phyloP scores from a whole-genome alignment of 2,888 invertebrate species.

The Noctua janthe region DNA sequence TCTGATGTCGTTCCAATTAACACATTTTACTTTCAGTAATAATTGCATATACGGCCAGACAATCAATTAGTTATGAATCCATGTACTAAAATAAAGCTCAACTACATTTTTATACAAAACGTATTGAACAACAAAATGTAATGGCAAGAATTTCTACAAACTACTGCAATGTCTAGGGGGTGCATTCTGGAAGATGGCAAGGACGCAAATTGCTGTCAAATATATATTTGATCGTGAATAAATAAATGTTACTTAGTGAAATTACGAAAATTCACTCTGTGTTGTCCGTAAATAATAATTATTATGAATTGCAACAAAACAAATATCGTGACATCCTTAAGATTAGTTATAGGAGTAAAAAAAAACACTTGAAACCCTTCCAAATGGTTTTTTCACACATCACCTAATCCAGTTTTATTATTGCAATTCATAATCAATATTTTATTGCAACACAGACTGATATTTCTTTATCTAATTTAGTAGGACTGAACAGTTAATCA shows the following conservation, averaged over 20 bases:
- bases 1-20: constrained; percentile 23
- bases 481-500: background rate
- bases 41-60: constrained; percentile 36
- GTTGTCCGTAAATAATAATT: background rate
- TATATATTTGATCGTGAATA: background rate
- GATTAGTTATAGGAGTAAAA: background rate
- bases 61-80: constrained; percentile 33
- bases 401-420: background rate
- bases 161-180: constrained; percentile 30
- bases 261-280: background rate
- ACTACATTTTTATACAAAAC: constrained; percentile 56
- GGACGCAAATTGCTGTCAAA: background rate
- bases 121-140: constrained; percentile 52
- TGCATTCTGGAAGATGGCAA: background rate
- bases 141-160: constrained; percentile 67
- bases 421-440: background rate
- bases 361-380: background rate
- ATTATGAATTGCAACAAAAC: background rate
- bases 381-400: background rate
- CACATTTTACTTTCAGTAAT: constrained; percentile 24
- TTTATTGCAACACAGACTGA: background rate
- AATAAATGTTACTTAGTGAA: background rate
- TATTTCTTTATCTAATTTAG: background rate
- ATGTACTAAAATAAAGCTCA: constrained; percentile 45
- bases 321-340: background rate